Conservation (phyloP, 2,113 vertebrate genomes). For the Gallinago jamesoni region DNA sequence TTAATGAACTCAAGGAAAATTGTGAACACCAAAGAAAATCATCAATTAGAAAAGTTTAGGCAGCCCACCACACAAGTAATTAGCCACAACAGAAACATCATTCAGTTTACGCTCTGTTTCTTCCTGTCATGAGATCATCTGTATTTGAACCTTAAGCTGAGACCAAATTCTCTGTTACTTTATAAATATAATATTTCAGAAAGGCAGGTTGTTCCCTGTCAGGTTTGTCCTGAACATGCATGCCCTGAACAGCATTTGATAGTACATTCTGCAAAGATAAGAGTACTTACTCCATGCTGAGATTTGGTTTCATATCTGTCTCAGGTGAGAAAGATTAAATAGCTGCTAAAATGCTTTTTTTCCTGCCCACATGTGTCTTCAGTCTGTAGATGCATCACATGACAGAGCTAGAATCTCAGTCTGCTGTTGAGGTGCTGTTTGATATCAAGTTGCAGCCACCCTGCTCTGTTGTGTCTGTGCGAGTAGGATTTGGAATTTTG, state of each 20-base stretch:
- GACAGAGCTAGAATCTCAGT: background rate
- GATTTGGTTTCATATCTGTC: background rate
- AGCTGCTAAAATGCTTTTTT: background rate
- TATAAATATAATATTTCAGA: background rate
- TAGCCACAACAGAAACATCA: background rate
- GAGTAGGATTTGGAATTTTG: background rate
- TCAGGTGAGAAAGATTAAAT: background rate
- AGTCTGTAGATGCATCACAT: background rate
- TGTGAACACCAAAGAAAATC: background rate
- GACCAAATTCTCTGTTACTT: background rate
- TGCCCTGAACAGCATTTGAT: background rate
- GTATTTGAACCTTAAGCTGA: background rate
- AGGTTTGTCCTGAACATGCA: background rate
- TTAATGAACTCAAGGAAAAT: background rate
- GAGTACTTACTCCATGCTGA: background rate
- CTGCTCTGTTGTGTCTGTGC: background rate
- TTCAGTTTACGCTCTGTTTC: background rate
- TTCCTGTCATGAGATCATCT: background rate
- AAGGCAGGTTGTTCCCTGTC: background rate
- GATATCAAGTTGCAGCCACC: background rate
- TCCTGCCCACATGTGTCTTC: background rate
- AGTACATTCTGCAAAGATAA: background rate
- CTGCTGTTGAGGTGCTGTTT: background rate
- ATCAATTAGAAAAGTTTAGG: background rate
- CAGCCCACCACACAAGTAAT: background rate